These are phyloP conservation scores for Coptodon rendalli DNA, from an alignment of 2,113 vertebrate genomes.

Conservation along the genomic window DNA sequence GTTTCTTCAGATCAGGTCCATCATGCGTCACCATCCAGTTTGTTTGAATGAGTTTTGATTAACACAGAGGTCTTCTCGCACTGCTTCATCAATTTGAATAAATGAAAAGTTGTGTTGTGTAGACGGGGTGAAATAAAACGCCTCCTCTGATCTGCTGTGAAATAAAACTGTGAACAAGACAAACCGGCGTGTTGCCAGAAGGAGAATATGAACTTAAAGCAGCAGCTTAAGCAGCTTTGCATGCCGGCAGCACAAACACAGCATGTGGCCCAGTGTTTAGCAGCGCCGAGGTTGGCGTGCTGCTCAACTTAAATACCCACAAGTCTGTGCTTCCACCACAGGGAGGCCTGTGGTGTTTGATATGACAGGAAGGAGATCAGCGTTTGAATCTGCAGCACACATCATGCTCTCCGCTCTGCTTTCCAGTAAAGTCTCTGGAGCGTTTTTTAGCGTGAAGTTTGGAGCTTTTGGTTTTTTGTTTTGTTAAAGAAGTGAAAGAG, in stretches of 20 bases:
- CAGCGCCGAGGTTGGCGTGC: background rate
- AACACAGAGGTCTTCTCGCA: accelerated
- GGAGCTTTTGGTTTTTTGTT: background rate
- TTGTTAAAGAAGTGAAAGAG: background rate
- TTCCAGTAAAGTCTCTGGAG: background rate
- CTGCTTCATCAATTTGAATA: background rate
- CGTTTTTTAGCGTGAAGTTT: background rate
- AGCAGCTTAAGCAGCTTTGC: background rate
- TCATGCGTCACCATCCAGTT: background rate
- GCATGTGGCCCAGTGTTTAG: background rate
- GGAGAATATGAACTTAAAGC: background rate
- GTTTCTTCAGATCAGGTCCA: background rate
- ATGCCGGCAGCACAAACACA: background rate
- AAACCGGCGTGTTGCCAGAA: background rate
- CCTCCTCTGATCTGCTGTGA: background rate
- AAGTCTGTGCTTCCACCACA: background rate
- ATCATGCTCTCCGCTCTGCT: background rate
- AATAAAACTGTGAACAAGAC: background rate
- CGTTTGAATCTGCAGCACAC: background rate
- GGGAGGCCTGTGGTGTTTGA: background rate
- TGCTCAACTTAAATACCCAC: background rate
- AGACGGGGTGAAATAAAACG: background rate
- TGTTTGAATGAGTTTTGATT: background rate
- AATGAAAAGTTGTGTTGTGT: background rate
- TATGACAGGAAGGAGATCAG: background rate